Evolutionary conservation across 2,797 vertebrate genomes (phyloP).

Genomic region (Anguilla marmorata): DNA sequence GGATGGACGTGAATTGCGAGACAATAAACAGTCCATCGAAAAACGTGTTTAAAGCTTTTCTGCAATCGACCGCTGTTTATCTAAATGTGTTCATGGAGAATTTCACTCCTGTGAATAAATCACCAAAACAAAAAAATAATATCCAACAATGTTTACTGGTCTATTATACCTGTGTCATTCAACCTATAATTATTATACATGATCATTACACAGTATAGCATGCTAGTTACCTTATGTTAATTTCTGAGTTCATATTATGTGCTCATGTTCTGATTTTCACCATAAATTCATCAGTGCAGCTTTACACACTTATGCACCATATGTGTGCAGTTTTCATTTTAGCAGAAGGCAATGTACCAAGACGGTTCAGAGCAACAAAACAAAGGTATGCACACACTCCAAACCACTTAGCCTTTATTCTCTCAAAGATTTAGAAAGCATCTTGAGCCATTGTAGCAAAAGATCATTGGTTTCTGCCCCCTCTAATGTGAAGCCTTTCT

Average conservation of each 20-base stretch:
- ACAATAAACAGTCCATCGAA: constrained; percentile 16
- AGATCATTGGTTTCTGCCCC: constrained; percentile 45
- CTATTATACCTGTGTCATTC: background rate
- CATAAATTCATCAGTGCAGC: background rate
- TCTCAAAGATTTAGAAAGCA: background rate
- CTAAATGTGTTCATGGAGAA: background rate
- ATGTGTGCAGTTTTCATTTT: background rate
- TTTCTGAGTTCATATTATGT: background rate
- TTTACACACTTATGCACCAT: background rate
- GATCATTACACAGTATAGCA: background rate
- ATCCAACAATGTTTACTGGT: background rate
- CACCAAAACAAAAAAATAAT: background rate
- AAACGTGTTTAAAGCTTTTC: background rate
- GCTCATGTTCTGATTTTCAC: background rate
- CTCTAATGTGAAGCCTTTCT: constrained; percentile 54
- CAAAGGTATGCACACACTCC: background rate
- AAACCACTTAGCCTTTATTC: background rate
- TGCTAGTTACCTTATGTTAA: background rate
- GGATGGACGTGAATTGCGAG: background rate
- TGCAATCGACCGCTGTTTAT: background rate
- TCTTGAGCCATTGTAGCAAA: background rate
- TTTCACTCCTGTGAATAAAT: constrained; percentile 9
- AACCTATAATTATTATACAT: background rate
- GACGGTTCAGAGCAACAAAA: background rate
- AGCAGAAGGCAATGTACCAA: background rate